Percentiles rank a stretch among this genome's conserved stretches.
phyloP scores from a whole-genome alignment of 2,797 vertebrate species.

The Ceyx erithaca region DNA sequence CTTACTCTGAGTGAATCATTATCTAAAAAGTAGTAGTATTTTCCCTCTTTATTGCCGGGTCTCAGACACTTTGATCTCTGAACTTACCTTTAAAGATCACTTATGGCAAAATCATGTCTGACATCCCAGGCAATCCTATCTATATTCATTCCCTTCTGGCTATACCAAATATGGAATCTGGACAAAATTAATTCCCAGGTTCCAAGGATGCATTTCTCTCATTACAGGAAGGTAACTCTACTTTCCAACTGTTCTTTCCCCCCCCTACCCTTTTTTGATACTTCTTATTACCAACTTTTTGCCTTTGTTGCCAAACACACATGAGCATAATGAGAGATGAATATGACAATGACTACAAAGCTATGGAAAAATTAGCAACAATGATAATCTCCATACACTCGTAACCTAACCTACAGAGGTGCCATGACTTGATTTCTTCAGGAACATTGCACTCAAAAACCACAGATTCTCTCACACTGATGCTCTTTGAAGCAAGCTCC shows the following conservation, averaged over 20 bases:
- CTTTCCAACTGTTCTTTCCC: neutral
- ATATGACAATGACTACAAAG: neutral
- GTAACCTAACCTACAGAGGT: neutral
- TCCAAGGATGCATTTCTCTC: neutral
- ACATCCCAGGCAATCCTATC: neutral
- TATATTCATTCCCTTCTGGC: neutral
- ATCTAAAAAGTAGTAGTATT: neutral
- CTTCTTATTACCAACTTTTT: neutral
- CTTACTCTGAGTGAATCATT: neutral
- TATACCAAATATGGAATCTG: neutral
- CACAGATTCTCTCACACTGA: neutral
- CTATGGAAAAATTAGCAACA: neutral
- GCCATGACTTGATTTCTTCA: neutral
- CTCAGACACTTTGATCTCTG: neutral
- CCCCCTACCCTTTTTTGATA: neutral
- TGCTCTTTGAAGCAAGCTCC: neutral
- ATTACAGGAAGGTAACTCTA: neutral
- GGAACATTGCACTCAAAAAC: neutral
- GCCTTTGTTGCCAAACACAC: neutral
- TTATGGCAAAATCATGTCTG: neutral
- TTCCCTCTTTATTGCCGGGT: neutral
- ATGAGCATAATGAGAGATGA: neutral
- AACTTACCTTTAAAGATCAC: neutral
- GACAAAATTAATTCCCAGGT: neutral
- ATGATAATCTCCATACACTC: neutral